These are phyloP conservation scores for Pantala flavescens DNA, from an alignment of 1,140 invertebrate species.

Conservation along the genomic window DNA sequence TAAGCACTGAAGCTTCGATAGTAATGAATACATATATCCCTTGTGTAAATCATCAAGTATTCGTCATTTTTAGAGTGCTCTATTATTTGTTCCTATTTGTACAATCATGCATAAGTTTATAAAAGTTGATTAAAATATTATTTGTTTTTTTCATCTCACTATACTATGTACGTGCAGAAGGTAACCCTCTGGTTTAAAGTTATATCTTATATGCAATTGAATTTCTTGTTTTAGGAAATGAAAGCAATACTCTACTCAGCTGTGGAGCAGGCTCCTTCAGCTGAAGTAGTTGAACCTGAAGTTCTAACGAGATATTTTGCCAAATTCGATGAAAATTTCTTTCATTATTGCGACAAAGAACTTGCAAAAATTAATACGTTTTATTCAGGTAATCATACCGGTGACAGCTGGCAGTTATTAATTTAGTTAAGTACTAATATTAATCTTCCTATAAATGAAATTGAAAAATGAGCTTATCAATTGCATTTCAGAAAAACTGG, in stretches of 20 bases:
- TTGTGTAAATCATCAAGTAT: no score
- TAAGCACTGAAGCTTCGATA: no score
- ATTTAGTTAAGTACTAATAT: neutral
- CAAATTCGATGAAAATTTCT: conserved; percentile 90
- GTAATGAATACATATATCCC: no score
- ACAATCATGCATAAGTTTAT: no score
- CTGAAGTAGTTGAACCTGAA: conserved; percentile 78
- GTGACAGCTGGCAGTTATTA: neutral
- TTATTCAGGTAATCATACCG: conserved; percentile 52
- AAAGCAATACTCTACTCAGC: conserved; percentile 82
- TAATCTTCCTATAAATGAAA: neutral
- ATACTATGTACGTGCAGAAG: no score
- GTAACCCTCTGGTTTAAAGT: no score
- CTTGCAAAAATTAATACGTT: conserved; percentile 80
- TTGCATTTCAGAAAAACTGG: conserved; percentile 73
- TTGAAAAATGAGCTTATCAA: neutral
- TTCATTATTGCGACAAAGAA: conserved; percentile 76
- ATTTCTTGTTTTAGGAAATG: conserved; percentile 57
- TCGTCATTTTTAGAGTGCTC: no score
- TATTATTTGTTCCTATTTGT: no score
- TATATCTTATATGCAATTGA: no score
- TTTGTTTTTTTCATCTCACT: no score
- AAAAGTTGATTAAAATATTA: no score
- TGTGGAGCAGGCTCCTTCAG: conserved; percentile 77
- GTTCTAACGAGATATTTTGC: conserved; percentile 82